Evolutionary conservation across 2,888 invertebrate genomes (phyloP), one percentile per base, ranked within the genome.

Genomic region (Notocelia uddmanniana): DNA sequence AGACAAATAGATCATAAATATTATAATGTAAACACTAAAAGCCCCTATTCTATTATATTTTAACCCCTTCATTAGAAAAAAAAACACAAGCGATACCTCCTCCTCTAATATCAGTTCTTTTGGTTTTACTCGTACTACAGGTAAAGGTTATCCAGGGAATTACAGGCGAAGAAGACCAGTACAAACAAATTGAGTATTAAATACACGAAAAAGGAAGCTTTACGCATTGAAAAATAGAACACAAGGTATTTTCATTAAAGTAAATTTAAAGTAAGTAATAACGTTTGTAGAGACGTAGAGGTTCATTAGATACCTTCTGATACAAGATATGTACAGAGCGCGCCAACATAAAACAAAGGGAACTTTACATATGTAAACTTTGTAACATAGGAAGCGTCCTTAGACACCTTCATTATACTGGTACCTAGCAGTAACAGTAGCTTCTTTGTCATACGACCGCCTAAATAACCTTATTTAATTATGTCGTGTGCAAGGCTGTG

Each of bases 401-500:
- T 85, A 86, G 86, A 86, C 81, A 82, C 82, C 86, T 84, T 89
- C 86, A 89, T 89, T 90, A 89, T 81, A 63, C 34, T 55, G 74
- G 70, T 57, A 63, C 73, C 73, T 58, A 37, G n/a, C 55, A 76
- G 88, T 83, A 88, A 88, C 84, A 75, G 78, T 83, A 88, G 60
- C 67, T 68, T 85, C 87, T 85, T 89, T 91, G 91, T 88, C 86
- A 90, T 79, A 81, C 78, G 85, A 89, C 86, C 80, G 82, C 84
- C 86, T 82, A 83, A 83, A 85, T 85, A 87, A 85, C 85, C 84
- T 84, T 85, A 82, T 84, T 85, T 90, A 90, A 91, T 91, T 91
- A 87, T 85, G 77, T 75, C 75, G 77, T 75, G 76, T 71, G 69
- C 74, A 77, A 75, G 81, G 74, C 76, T 77, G 77, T 78, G 79